Conservation (phyloP, 2,888 invertebrate species). For the Venusia cambrica region DNA sequence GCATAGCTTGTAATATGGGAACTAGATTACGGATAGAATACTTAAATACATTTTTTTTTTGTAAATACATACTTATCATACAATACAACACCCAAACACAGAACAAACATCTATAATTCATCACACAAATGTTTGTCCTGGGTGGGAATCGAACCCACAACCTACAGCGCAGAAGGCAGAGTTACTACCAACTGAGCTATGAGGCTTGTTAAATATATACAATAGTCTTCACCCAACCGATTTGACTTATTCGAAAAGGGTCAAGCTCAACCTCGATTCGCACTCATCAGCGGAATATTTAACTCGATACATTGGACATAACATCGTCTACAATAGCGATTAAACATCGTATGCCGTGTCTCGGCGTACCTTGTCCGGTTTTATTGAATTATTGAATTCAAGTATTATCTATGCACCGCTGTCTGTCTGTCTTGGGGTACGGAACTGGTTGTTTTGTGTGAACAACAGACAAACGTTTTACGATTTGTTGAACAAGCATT, state of each 20-base stretch:
- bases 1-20: too few relatives aligned
- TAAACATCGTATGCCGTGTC: slow-evolving; percentile 67
- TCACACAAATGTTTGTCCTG: too few relatives aligned
- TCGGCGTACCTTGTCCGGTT: slow-evolving; percentile 52
- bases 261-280: slow-evolving; percentile 39
- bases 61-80: too few relatives aligned
- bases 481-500: slow-evolving; percentile 29
- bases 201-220: too few relatives aligned
- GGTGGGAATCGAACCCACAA: too few relatives aligned
- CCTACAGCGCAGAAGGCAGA: too few relatives aligned
- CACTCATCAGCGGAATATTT: slow-evolving; percentile 45
- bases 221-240: slow-evolving; percentile 22
- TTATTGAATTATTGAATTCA: slow-evolving; percentile 30
- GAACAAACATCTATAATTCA: too few relatives aligned
- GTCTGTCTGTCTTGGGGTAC: slow-evolving; percentile 25
- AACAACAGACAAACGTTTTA: slow-evolving; percentile 25
- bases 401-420: slow-evolving; percentile 24
- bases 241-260: slow-evolving; percentile 35
- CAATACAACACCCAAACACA: too few relatives aligned
- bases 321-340: slow-evolving; percentile 63
- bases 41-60: too few relatives aligned
- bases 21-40: too few relatives aligned
- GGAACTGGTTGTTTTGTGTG: slow-evolving; percentile 29
- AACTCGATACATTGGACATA: slow-evolving; percentile 54
- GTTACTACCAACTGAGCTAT: too few relatives aligned